phyloP scores from a whole-genome alignment of 92 coral and sea anemone species.

The Pocillopora meandrina region DNA sequence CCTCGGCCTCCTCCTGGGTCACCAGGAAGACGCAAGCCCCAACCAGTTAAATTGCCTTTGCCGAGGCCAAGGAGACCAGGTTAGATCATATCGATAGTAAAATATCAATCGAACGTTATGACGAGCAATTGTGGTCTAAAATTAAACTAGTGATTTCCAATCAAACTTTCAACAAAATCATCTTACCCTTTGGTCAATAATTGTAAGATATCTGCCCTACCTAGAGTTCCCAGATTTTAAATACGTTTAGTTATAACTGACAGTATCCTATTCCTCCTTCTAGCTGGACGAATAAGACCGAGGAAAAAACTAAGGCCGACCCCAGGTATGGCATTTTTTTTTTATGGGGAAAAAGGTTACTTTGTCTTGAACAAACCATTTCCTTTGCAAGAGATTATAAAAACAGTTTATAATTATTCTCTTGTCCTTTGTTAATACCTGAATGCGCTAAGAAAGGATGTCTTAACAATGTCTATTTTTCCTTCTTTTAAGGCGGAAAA shows the following conservation, averaged over 20 bases:
- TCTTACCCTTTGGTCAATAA: too few relatives aligned
- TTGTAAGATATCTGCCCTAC: too few relatives aligned
- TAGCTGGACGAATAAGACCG: conserved; percentile 18
- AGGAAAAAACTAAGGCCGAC: conserved; percentile 24
- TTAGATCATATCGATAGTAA: background rate
- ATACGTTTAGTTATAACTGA: background rate
- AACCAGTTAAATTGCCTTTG: conserved; percentile 39
- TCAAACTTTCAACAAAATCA: too few relatives aligned
- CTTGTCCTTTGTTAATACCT: background rate
- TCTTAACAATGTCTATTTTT: too few relatives aligned
- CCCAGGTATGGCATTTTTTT: background rate
- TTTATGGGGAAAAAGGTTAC: too few relatives aligned
- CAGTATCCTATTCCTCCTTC: background rate
- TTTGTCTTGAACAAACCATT: background rate
- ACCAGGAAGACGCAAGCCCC: conserved; percentile 26
- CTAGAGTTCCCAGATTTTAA: too few relatives aligned
- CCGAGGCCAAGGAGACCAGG: conserved; percentile 37
- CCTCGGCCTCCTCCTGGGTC: conserved; percentile 42
- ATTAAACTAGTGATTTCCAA: too few relatives aligned
- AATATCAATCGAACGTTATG: too few relatives aligned
- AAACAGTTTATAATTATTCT: too few relatives aligned
- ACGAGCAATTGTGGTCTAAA: too few relatives aligned
- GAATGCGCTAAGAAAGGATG: background rate
- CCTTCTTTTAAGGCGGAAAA: conserved; percentile 17
- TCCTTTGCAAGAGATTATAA: too few relatives aligned